Percentiles rank a stretch among this genome's conserved stretches.
phyloP scores from a whole-genome alignment of 2,888 invertebrate species.

The Dascillus cervinus region DNA sequence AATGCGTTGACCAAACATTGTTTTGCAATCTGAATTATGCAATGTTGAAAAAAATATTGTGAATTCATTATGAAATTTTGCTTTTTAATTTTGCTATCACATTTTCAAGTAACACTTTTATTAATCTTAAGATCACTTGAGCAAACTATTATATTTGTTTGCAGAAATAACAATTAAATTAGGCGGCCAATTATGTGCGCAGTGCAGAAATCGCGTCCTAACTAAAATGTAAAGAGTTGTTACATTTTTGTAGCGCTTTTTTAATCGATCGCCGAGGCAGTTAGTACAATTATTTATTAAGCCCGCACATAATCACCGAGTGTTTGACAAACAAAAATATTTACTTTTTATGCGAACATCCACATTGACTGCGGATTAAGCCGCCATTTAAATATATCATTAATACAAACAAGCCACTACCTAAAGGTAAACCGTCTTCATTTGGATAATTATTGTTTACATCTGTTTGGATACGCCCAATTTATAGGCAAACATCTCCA shows the following conservation, averaged over 20 bases:
- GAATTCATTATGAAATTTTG: too few relatives aligned
- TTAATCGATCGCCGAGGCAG: constrained; percentile 18
- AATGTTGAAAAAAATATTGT: too few relatives aligned
- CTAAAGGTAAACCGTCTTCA: constrained; percentile 22
- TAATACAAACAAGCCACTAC: constrained; percentile 20
- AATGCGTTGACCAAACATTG: too few relatives aligned
- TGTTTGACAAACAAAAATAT: constrained; percentile 41
- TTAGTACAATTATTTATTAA: constrained; percentile 27
- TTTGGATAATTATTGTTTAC: constrained; percentile 23
- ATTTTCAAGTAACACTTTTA: too few relatives aligned
- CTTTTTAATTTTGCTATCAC: too few relatives aligned
- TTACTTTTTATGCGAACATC: constrained; percentile 33
- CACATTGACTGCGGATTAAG: constrained; percentile 26
- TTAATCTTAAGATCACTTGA: too few relatives aligned
- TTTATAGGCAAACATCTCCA: constrained; percentile 21
- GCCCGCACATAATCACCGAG: constrained; percentile 29
- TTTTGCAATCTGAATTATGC: too few relatives aligned
- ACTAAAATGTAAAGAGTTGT: too few relatives aligned
- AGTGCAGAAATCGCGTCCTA: too few relatives aligned
- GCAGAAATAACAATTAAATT: too few relatives aligned
- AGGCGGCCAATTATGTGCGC: too few relatives aligned
- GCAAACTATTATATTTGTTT: too few relatives aligned
- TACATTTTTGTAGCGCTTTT: constrained; percentile 10
- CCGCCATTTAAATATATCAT: constrained; percentile 25
- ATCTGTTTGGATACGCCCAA: constrained; percentile 22